A percentile compares a stretch with the other conserved stretches of the same genome.
Conservation (phyloP, 2,113 vertebrate genomes). For the Petromus typicus region DNA sequence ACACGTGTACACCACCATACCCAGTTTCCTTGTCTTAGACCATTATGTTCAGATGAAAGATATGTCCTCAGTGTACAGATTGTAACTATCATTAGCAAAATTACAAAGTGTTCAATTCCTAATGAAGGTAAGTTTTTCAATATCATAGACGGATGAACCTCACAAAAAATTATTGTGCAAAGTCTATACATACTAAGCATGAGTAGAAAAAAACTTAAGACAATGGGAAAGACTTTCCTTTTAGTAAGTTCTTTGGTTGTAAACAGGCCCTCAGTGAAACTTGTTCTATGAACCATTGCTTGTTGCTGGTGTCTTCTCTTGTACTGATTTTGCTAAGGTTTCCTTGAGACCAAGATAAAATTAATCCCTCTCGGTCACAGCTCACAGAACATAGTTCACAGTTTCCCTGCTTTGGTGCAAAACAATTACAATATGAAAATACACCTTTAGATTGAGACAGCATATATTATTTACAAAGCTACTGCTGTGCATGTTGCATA, state of each 20-base stretch:
- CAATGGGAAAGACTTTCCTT: constrained; percentile 58
- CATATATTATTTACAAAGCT: constrained; percentile 27
- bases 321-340: neutral
- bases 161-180: neutral
- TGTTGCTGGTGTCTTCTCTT: neutral
- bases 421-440: constrained; percentile 54
- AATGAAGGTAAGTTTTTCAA: neutral
- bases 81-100: neutral
- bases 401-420: constrained; percentile 36
- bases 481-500: constrained; percentile 39
- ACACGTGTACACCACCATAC: neutral
- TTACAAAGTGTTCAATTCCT: neutral
- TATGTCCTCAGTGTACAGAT: neutral
- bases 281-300: neutral
- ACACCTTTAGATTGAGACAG: constrained; percentile 37
- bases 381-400: constrained; percentile 21
- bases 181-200: neutral
- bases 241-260: constrained; percentile 77
- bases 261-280: neutral
- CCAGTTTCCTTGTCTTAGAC: neutral
- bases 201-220: neutral
- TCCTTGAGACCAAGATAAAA: neutral
- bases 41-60: neutral
- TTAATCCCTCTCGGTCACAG: constrained; percentile 7
- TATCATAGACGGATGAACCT: neutral